Evolutionary conservation across 2,113 vertebrate genomes (phyloP).

Genomic region (Mus pahari): DNA sequence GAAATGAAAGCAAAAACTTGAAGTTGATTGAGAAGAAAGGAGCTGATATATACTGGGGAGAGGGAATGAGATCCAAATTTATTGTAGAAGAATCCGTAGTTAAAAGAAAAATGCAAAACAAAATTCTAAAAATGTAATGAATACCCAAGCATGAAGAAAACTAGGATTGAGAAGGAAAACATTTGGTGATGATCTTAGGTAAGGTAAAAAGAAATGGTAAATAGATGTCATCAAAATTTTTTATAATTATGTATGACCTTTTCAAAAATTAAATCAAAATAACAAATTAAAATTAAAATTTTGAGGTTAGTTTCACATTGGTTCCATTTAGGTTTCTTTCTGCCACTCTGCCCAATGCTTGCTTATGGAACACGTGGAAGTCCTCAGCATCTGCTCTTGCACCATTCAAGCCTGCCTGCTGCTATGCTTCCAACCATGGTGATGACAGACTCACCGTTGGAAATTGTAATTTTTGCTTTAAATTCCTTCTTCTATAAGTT

Average conservation of each 20-base stretch:
- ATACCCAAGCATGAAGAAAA: background rate
- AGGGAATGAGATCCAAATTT: background rate
- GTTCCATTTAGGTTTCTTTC: background rate
- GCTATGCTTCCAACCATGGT: background rate
- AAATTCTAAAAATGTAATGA: background rate
- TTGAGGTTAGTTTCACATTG: background rate
- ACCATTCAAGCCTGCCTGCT: background rate
- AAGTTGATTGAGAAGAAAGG: background rate
- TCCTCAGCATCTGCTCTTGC: background rate
- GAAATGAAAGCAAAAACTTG: background rate
- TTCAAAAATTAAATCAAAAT: background rate
- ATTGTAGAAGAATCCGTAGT: background rate
- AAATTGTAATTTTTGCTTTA: background rate
- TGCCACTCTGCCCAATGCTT: background rate
- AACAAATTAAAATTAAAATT: background rate
- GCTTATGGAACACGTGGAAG: background rate
- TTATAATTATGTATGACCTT: background rate
- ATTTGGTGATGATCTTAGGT: background rate
- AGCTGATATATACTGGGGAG: background rate
- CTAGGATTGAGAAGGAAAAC: background rate
- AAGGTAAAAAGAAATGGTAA: background rate
- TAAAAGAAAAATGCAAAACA: background rate
- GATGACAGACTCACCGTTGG: background rate
- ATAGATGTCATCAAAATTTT: background rate
- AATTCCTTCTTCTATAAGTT: background rate